Evolutionary conservation across 2,888 invertebrate species (phyloP), one percentile per base, ranked within the genome.

Genomic region (Ichneumoninae sp.): DNA sequence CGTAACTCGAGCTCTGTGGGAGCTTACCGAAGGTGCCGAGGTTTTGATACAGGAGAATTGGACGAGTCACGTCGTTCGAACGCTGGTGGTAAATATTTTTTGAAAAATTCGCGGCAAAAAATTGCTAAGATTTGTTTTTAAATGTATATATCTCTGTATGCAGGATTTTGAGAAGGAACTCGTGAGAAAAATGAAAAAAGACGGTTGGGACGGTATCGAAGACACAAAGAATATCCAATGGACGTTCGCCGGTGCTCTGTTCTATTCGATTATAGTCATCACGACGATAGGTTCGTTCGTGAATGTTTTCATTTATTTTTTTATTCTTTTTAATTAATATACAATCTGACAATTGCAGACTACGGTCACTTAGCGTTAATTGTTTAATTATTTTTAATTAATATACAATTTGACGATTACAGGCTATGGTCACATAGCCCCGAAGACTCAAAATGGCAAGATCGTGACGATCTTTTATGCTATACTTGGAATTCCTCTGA

Each of bases 371-470:
- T 8, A 36, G 36, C 36, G 6, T 36, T 13, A 36, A 40, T n/a
- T 30, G 50, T 19, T n/a, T 10, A n/a, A 16, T 8, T 36, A 10
- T 54, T 26, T 63, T 68, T n/a, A 65, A 65, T 63, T 33, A 19
- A 66, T 50, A 52, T 57, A 40, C 63, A 19, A 10, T 60, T 57
- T 33, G 68, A 26, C 70, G 73, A 83, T 63, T 83, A 81, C 94
- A 98, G 98, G 98, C 52, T 99, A 98, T 94, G 99, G 98, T 7
- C 98, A 99, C 94, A 98, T 98, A 84, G 97, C 98, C 0, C 98
- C 98, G 0, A 98, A 98, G 94, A 99, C 99, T 0, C 96, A 97
- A 90, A 97, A 97, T 92, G 99, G 99, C 60, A 98, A 98, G 94
- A 97, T 98, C 87, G 97, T 98, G 87, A 99, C 99, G 16, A 98